Evolutionary conservation across 2,113 vertebrate species (phyloP), one percentile per base, ranked within the genome.

Genomic region (Lophochroa leadbeateri): DNA sequence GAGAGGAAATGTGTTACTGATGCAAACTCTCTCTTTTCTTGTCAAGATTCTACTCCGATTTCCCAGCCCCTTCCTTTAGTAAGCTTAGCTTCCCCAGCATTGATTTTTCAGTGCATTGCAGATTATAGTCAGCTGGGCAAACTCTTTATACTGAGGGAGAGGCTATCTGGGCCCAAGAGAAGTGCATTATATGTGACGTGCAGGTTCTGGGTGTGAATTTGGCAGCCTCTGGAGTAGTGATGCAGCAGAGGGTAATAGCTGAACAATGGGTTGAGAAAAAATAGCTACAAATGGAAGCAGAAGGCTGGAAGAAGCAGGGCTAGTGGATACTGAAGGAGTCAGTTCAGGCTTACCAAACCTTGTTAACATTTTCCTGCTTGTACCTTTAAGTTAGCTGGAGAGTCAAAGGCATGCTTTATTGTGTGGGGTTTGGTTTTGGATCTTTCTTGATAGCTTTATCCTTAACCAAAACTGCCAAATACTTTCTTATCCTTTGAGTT

Each of bases 181-280:
- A 9, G 39, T 28, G 19, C 7, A 17, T 1, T 29, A 52, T 1
- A 0, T 49, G n/a, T 35, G 28, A 10, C 28, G 11, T 46, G 19
- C 7, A 33, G 9, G 19, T 43, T 50, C 35, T 65, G 33, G 21
- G 12, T 20, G 85, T 12, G 11, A 33, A 65, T 79, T 52, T 47
- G 53, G 17, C 52, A 57, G 9, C 25, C 13, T 79, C 57, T 57
- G 63, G 50, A 55, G n/a, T 33, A 39, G 7, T 3, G 1, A 24
- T 44, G 41, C 23, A 41, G 50, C 29, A 72, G 33, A 61, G 20
- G 18, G 23, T 39, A 21, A 37, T 5, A 69, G 33, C 17, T 79
- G 25, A 55, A 13, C 23, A 6, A 21, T 27, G 37, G 7, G 9
- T 35, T 72, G 23, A 1, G 6, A 27, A 74, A 31, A 39, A 68